Conservation (phyloP, 2,888 invertebrate genomes). For the Timema podura region DNA sequence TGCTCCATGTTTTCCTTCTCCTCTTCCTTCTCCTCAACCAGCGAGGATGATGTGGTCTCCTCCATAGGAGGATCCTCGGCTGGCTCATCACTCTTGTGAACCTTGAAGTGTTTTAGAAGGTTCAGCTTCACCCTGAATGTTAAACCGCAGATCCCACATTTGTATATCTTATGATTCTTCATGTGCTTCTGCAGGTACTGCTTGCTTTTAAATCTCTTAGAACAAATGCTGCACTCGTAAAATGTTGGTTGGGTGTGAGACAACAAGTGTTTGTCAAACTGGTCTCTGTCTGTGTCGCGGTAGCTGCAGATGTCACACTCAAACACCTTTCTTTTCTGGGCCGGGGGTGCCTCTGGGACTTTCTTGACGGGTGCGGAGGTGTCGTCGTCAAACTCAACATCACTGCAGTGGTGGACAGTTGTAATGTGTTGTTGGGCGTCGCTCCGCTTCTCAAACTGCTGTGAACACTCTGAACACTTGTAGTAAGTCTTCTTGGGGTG, state of each 20-base stretch:
- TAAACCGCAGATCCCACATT: slow-evolving; percentile 25
- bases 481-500: slow-evolving; percentile 20
- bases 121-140: slow-evolving; percentile 18
- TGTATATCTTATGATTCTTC: slow-evolving; percentile 20
- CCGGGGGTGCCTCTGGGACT: background rate
- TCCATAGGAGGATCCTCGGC: background rate
- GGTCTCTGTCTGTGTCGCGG: slow-evolving; percentile 17
- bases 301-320: slow-evolving; percentile 27
- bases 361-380: background rate
- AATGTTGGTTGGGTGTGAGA: slow-evolving; percentile 19
- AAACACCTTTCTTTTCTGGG: slow-evolving; percentile 13
- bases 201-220: slow-evolving; percentile 23
- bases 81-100: slow-evolving; percentile 15
- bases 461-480: slow-evolving; percentile 30
- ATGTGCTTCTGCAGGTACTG: slow-evolving; percentile 19
- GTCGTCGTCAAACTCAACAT: slow-evolving; percentile 1
- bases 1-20: background rate
- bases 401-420: slow-evolving; percentile 21
- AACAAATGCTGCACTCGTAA: slow-evolving; percentile 25
- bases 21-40: slow-evolving; percentile 14
- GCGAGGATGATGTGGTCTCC: background rate
- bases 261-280: slow-evolving; percentile 24
- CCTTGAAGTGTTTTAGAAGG: slow-evolving; percentile 23
- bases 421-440: slow-evolving; percentile 27
- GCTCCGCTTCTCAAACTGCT: slow-evolving; percentile 24